Conservation (phyloP, 2,113 vertebrate genomes). For the Ciconia boyciana region DNA sequence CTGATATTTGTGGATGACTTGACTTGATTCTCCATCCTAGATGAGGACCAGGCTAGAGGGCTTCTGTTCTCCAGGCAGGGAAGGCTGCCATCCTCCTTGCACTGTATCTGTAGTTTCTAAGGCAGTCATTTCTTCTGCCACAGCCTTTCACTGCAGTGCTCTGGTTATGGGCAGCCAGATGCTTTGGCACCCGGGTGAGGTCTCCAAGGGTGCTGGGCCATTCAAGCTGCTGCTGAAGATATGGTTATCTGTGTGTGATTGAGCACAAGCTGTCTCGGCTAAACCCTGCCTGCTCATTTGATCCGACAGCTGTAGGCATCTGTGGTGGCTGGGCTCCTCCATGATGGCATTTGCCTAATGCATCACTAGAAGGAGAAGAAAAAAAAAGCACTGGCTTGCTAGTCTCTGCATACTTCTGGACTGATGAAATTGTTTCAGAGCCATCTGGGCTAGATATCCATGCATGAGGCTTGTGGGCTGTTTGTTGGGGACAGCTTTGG, state of each 20-base stretch:
- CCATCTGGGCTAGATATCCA: background rate
- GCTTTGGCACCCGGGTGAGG: background rate
- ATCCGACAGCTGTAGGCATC: background rate
- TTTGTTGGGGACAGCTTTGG: background rate
- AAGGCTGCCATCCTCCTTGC: background rate
- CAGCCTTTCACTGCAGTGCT: background rate
- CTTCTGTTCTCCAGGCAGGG: background rate
- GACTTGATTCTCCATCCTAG: background rate
- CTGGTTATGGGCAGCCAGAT: background rate
- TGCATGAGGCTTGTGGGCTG: background rate
- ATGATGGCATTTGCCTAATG: background rate
- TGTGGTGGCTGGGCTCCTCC: background rate
- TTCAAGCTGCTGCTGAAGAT: conserved; percentile 48
- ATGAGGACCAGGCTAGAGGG: background rate
- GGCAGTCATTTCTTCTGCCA: background rate
- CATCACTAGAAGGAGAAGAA: background rate
- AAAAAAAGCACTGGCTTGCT: background rate
- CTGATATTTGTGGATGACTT: background rate
- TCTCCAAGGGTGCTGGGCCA: background rate
- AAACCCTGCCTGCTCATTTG: background rate
- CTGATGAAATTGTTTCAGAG: background rate
- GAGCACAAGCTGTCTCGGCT: background rate
- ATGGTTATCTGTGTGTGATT: background rate
- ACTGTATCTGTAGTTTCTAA: background rate
- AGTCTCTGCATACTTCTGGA: background rate